These are phyloP conservation scores for Onychomys leucogaster DNA, from an alignment of 2,797 vertebrate species.

Conservation along the genomic window DNA sequence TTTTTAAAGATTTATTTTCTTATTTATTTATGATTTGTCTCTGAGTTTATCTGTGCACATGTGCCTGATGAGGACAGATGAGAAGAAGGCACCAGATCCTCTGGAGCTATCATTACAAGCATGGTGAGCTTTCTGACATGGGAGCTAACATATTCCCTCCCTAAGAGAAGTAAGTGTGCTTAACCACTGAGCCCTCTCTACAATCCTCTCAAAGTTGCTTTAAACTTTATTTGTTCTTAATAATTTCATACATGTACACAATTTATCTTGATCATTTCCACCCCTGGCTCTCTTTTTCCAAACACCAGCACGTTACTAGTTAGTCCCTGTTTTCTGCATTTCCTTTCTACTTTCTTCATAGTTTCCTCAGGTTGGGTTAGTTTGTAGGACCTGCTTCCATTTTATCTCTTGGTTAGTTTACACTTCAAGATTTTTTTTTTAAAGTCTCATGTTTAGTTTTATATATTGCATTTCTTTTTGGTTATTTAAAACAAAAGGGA, in stretches of 20 bases:
- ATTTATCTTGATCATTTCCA: too few relatives aligned
- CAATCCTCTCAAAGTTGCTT: too few relatives aligned
- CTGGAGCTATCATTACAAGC: neutral
- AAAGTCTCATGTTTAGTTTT: neutral
- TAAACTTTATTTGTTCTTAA: too few relatives aligned
- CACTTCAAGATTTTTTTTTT: neutral
- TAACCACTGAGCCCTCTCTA: too few relatives aligned
- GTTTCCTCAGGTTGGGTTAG: neutral
- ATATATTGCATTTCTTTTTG: neutral
- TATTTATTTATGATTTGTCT: neutral
- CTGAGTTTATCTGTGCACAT: too few relatives aligned
- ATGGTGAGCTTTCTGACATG: too few relatives aligned
- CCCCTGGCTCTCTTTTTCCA: neutral
- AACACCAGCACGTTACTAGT: neutral
- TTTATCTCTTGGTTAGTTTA: neutral
- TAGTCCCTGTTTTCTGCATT: neutral
- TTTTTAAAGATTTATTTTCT: neutral
- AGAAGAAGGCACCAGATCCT: neutral
- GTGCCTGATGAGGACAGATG: neutral
- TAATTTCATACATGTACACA: too few relatives aligned
- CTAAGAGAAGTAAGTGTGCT: too few relatives aligned
- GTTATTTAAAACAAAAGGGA: neutral
- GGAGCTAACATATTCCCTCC: too few relatives aligned
- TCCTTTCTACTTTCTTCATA: neutral
- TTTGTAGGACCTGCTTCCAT: neutral